Evolutionary conservation across 2,113 vertebrate species (phyloP).

Genomic region (Tetraodon nigroviridis): DNA sequence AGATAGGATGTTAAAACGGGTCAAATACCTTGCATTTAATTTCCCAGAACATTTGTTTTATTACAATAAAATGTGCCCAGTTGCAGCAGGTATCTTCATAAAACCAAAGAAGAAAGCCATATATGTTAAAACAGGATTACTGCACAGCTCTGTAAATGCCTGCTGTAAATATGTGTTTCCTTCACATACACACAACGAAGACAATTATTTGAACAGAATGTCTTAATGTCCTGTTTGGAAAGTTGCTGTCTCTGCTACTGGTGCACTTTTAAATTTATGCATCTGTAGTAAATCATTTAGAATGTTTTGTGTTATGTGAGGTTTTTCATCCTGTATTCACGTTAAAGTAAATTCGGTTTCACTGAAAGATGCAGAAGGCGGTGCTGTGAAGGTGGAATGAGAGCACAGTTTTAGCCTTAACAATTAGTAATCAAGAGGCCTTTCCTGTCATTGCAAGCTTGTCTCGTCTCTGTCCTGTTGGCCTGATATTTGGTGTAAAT

Average conservation of each 20-base stretch:
- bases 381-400: conserved; percentile 32
- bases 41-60: conserved; percentile 13
- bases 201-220: conserved; percentile 1
- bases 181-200: conserved; percentile 15
- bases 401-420: conserved; percentile 70
- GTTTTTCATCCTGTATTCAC: conserved; percentile 14
- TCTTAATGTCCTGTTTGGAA: conserved; percentile 1
- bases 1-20: conserved; percentile 7
- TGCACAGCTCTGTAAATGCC: conserved; percentile 13
- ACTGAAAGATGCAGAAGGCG: conserved; percentile 7
- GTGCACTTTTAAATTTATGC: conserved; percentile 15
- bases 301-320: conserved; percentile 5
- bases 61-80: conserved; percentile 3
- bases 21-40: conserved; percentile 7
- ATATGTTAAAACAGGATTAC: conserved; percentile 27
- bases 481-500: conserved; percentile 43
- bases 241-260: conserved; percentile 23
- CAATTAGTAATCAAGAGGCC: conserved; percentile 59
- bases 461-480: conserved; percentile 35
- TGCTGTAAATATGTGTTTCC: conserved; percentile 14
- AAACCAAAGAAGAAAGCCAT: conserved; percentile 76
- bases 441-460: conserved; percentile 62
- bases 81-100: conserved; percentile 26
- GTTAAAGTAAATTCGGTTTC: conserved; percentile 8
- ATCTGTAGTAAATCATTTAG: conserved; percentile 7